Evolutionary conservation across 2,797 vertebrate genomes (phyloP), one percentile per base, ranked within the genome.

Genomic region (Coracias cyanogaster): DNA sequence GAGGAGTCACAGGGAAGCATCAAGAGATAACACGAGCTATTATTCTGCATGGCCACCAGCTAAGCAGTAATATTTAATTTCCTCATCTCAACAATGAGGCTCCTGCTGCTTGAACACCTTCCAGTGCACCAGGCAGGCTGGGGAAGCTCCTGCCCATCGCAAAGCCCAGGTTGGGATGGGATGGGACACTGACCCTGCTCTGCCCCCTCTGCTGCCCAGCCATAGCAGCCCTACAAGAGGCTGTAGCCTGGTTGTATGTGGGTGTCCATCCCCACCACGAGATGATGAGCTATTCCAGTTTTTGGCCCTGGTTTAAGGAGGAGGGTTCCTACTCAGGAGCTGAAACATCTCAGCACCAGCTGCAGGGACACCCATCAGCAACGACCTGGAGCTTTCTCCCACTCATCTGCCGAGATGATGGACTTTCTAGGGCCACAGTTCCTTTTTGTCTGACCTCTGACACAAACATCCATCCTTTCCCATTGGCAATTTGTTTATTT

Each of bases 11-110:
- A 24, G 24, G 43, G 46, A 80, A 80, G 48, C 33, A 60, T 15
- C 21, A 8, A 57, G 73, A 78, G 58, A 20, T 13, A 58, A 41
- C 43, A 1, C 0, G n/a, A 72, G 15, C 14, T 39, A 0, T 17
- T 60, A 9, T 22, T 39, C 52, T 55, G 28, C 17, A 2, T 2
- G 28, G 52, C 25, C 57, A 54, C 24, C 15, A 45, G 54, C 43
- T 45, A 41, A 67, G 39, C 6, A 25, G 4, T 2, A 12, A 33
- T 9, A 24, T 14, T 77, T 12, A 15, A 73, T 21, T 19, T 33
- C 14, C 39, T 70, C 2, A 0, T 25, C 64, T 49, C 37, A 15
- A 54, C 61, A 54, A 9, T 4, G 2, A 11, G 1, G 3, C 26
- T 73, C 57, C 81, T 66, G 55, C 60, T 82, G 49, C 39, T 58